Base-by-base conservation (phyloP, 2,888 invertebrate species). In the Perithous albicinctus region DNA sequence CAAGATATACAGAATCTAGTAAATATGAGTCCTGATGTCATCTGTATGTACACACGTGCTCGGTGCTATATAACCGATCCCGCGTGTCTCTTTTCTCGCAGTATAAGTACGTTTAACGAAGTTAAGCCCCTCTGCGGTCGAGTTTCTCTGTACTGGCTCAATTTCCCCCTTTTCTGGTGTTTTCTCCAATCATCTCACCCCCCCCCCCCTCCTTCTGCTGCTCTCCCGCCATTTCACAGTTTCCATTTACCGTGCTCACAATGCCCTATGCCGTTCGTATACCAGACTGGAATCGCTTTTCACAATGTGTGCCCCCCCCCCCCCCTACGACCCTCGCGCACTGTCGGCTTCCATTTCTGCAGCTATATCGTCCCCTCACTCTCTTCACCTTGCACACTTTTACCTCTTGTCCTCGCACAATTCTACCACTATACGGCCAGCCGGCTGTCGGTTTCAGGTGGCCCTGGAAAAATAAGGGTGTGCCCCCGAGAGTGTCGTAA, bases 371-470 rank as follows among this genome's bases (percentile, higher is more conserved):
- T 6, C 26, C n/a, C 8, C 8, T 54, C 69, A n/a, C 32, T 38
- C 54, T 10, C 23, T 23, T n/a, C 32, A 29, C 56, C n/a, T 38
- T 38, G 38, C 38, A 6, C 23, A 38, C 38, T 69, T 54, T 41
- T 20, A 23, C 54, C 69, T 51, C 63, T 20, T 48, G 48, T 51
- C 35, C 51, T 26, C 67, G 48, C 67, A 38, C 67, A 51, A 67
- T 32, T 23, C 35, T 26, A 46, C 38, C 61, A 12, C 61, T 20
- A 61, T 48, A 32, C 66, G 67, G 15, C 67, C 35, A 23, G 51
- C 67, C 10, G 48, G 41, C 69, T 77, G 83, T 83, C 83, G 74
- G 64, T 75, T 80, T 66, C 83, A 83, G 80, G 66, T 77, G 78
- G 70, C 77, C 26, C 64, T 56, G 46, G 70, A 73, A 83, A 83